Percentiles rank a stretch among this genome's conserved stretches.
These are phyloP conservation scores for Xenopus tropicalis DNA, from an alignment of 2,113 vertebrate species.

Conservation along the genomic window DNA sequence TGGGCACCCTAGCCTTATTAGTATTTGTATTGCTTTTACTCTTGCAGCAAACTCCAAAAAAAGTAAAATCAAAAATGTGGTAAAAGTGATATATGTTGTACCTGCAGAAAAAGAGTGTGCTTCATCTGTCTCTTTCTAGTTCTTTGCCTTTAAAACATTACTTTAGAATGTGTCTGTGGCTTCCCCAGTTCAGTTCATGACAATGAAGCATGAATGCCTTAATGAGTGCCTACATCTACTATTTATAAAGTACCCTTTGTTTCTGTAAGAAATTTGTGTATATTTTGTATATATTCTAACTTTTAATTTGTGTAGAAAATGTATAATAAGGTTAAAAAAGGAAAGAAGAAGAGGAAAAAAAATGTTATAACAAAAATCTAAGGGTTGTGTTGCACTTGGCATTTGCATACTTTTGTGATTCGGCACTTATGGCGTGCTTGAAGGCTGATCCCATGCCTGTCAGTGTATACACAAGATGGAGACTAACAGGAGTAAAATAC, in stretches of 20 bases:
- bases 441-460: too few species aligned
- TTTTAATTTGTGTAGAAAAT: slow-evolving; percentile 59
- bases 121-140: too few species aligned
- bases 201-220: slow-evolving; percentile 66
- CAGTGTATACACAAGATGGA: too few species aligned
- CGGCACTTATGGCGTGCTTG: too few species aligned
- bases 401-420: too few species aligned
- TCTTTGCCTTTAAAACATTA: too few species aligned
- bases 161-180: slow-evolving; percentile 27
- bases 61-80: neutral
- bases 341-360: neutral
- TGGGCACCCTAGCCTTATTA: too few species aligned
- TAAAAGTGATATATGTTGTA: too few species aligned
- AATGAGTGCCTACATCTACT: slow-evolving; percentile 62
- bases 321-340: slow-evolving; percentile 38
- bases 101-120: too few species aligned
- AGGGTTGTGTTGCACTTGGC: too few species aligned
- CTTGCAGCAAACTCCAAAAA: neutral
- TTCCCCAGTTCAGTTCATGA: slow-evolving; percentile 22
- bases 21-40: neutral
- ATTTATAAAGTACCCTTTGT: slow-evolving; percentile 77
- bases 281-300: slow-evolving; percentile 71
- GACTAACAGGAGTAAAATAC: too few species aligned
- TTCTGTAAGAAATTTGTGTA: slow-evolving; percentile 61
- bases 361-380: neutral